phyloP scores from a whole-genome alignment of 2,113 vertebrate species.

The Acanthisitta chloris region DNA sequence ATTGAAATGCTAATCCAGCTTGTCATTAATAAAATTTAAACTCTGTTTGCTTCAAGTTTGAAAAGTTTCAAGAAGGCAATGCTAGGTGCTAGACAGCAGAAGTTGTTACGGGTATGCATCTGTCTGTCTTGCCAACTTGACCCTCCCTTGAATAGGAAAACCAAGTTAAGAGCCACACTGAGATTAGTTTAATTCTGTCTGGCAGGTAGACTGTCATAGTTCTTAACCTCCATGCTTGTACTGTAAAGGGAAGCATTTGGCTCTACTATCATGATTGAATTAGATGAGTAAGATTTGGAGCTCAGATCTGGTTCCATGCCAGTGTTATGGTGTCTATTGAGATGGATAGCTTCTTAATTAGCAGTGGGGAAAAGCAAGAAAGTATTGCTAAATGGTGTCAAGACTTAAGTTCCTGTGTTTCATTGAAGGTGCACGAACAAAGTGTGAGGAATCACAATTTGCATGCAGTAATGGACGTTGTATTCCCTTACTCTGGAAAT shows the following conservation, averaged over 20 bases:
- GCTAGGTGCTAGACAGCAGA: neutral
- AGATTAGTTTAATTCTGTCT: neutral
- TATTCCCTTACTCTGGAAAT: slow-evolving; percentile 91
- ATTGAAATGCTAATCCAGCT: neutral
- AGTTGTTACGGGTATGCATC: neutral
- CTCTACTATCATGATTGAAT: neutral
- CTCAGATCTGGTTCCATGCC: neutral
- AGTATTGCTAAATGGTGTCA: neutral
- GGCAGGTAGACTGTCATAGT: neutral
- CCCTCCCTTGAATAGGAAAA: neutral
- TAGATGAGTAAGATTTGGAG: neutral
- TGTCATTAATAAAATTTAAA: neutral
- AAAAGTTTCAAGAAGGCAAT: neutral
- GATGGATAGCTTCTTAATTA: neutral
- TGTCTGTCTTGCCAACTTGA: neutral
- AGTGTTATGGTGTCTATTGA: neutral
- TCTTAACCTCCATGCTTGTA: neutral
- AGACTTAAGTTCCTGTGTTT: neutral
- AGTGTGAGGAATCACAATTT: slow-evolving; percentile 90
- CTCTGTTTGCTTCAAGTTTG: neutral
- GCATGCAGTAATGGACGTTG: slow-evolving; percentile 93
- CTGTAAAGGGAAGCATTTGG: neutral
- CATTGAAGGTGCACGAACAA: slow-evolving; percentile 77
- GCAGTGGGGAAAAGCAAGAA: neutral
- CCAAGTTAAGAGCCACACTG: neutral